phyloP scores from a whole-genome alignment of 2,888 invertebrate species.

The Agrypnus murinus region DNA sequence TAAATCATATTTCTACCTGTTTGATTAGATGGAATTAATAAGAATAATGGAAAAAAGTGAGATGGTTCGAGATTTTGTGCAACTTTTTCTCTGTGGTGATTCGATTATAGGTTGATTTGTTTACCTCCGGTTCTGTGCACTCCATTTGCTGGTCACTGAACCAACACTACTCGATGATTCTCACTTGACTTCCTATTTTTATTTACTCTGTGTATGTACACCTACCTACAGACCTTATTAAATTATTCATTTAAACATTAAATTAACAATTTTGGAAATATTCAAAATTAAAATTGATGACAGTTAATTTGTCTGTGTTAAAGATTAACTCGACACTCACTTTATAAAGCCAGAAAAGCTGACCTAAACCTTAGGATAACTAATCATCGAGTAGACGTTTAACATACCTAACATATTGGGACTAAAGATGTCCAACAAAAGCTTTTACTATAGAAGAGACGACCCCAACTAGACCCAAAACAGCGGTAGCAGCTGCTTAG shows the following conservation, averaged over 20 bases:
- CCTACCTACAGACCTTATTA: too few relatives aligned
- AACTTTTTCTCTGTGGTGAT: constrained; percentile 62
- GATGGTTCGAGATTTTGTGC: constrained; percentile 31
- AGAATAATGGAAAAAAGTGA: constrained; percentile 39
- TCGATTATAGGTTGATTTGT: constrained; percentile 70
- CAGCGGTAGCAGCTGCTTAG: constrained; percentile 55
- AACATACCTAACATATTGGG: constrained; percentile 55
- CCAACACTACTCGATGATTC: constrained; percentile 63
- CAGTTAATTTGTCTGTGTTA: constrained; percentile 27
- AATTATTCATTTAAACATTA: not conserved
- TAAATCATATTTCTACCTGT: constrained; percentile 35
- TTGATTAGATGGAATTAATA: constrained; percentile 36
- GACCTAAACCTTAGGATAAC: constrained; percentile 50
- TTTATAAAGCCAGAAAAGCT: constrained; percentile 13
- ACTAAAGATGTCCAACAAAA: constrained; percentile 54
- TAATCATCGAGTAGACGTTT: constrained; percentile 56
- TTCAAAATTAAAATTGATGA: not conserved
- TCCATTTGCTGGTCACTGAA: constrained; percentile 70
- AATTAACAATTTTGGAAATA: too few relatives aligned
- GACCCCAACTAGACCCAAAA: constrained; percentile 49
- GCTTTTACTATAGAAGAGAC: constrained; percentile 49
- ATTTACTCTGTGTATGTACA: constrained; percentile 50
- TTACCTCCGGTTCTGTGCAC: constrained; percentile 67
- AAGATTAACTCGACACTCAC: constrained; percentile 20
- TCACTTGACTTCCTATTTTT: constrained; percentile 61